Conservation (phyloP, 2,113 vertebrate genomes). For the Protobothrops flavoviridis region DNA sequence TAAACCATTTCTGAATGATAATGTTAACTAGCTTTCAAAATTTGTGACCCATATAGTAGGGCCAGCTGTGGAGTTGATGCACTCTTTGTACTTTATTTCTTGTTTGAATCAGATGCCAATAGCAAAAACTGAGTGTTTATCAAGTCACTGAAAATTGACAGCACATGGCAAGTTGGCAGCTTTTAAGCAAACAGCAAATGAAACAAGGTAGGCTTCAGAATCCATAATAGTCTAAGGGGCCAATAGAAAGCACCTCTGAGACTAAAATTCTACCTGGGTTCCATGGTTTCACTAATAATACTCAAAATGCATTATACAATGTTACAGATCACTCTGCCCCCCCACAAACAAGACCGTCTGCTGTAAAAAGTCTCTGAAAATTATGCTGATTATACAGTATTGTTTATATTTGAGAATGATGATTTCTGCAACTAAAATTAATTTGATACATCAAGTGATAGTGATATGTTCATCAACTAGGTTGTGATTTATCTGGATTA, state of each 20-base stretch:
- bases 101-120: not conserved
- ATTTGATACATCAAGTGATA: not conserved
- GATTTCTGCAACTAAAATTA: not conserved
- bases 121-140: not conserved
- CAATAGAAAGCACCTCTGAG: not conserved
- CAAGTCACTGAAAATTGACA: not conserved
- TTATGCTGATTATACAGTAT: not conserved
- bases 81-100: not conserved
- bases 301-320: not conserved
- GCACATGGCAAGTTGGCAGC: not conserved
- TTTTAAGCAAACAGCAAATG: not conserved
- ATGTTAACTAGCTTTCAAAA: not conserved
- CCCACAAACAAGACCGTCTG: not conserved
- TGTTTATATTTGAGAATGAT: not conserved
- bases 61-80: not conserved
- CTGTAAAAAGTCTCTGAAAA: not conserved
- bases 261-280: not conserved
- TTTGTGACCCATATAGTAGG: not conserved
- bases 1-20: not conserved
- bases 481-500: not conserved
- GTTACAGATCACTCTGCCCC: not conserved
- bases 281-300: not conserved
- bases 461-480: not conserved
- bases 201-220: not conserved
- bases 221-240: not conserved